Percentiles rank a stretch among this genome's conserved stretches.
phyloP scores from a whole-genome alignment of 2,888 invertebrate genomes.

The Galeopsomyia nigrocyanea region DNA sequence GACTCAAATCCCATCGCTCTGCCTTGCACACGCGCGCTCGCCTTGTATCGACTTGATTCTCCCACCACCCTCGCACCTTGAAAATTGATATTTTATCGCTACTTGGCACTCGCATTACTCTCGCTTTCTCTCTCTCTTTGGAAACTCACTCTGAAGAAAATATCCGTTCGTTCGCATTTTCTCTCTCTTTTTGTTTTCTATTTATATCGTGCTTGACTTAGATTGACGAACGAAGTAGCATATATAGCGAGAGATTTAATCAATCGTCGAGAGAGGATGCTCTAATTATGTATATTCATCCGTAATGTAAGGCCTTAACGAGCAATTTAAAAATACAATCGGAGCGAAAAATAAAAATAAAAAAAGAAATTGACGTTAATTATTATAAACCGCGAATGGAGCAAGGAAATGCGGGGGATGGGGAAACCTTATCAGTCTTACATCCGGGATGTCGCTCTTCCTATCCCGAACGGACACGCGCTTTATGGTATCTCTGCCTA shows the following conservation, averaged over 20 bases:
- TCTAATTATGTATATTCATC: too few relatives aligned
- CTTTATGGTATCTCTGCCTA: slow-evolving; percentile 58
- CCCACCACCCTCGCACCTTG: slow-evolving; percentile 9
- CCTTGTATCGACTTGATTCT: slow-evolving; percentile 25
- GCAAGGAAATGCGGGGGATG: slow-evolving; percentile 57
- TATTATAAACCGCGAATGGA: background rate
- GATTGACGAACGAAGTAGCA: too few relatives aligned
- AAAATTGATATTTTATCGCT: slow-evolving; percentile 33
- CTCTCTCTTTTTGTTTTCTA: background rate
- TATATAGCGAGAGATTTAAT: too few relatives aligned
- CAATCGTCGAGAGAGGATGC: too few relatives aligned
- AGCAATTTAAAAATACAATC: too few relatives aligned
- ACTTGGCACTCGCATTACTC: slow-evolving; percentile 1
- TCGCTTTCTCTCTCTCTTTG: too few relatives aligned
- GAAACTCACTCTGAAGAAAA: too few relatives aligned
- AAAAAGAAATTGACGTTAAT: background rate
- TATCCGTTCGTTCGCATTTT: background rate
- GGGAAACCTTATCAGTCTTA: slow-evolving; percentile 55
- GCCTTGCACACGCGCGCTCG: background rate
- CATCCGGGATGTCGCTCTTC: slow-evolving; percentile 66
- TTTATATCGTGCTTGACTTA: too few relatives aligned
- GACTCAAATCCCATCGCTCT: slow-evolving; percentile 27
- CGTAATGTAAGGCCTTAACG: too few relatives aligned
- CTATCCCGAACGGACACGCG: slow-evolving; percentile 64
- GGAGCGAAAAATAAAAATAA: too few relatives aligned